Base-by-base conservation (phyloP, 92 coral and sea anemone species). In the Porites rus region DNA sequence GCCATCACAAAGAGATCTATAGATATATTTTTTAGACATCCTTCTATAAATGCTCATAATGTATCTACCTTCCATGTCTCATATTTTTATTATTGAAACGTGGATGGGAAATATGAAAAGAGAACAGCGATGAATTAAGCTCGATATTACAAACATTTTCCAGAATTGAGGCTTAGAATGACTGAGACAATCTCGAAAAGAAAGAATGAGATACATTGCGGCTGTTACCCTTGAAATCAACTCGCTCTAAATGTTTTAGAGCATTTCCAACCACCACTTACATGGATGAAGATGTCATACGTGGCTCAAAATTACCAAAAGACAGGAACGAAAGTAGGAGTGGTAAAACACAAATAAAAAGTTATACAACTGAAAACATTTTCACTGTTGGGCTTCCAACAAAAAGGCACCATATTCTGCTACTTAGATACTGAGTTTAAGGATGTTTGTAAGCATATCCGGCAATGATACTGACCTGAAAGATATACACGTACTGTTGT, bases 1-100 rank as follows among this genome's bases (percentile, higher is more conserved):
- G 17, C 97, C 98, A 76, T 96, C 97, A 51, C 98, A 96, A 52
- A 90, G 80, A 83, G 91, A 91, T 78, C 98, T 96, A 71, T 43
- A 53, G 28, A 59, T 61, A 46, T 7, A 8, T 20, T 73, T 1
- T 43, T 53, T 2, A 74, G 16, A 54, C 60, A 54, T 0, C 60
- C 60, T 54, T 54, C 6, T 38, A 38, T 38, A 38, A 38, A 38
- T 38, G 46, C 46, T 38, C 6, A 38, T 38, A 38, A 38, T 38
- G 46, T 38, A 38, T 38, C 46, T 38, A 38, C 46, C 6, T 38
- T 38, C 60, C 14, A 9, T 54, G 16, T 54, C 14, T 1, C 13
- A 54, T 54, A 54, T 8, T 54, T 9, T 54, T 54, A 13, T 54
- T 54, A 13, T 54, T 54, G 10, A 54, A 10, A 54, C 60, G 10